phyloP scores from a whole-genome alignment of 2,888 invertebrate species.

The Scelioninae gen. 2 region DNA sequence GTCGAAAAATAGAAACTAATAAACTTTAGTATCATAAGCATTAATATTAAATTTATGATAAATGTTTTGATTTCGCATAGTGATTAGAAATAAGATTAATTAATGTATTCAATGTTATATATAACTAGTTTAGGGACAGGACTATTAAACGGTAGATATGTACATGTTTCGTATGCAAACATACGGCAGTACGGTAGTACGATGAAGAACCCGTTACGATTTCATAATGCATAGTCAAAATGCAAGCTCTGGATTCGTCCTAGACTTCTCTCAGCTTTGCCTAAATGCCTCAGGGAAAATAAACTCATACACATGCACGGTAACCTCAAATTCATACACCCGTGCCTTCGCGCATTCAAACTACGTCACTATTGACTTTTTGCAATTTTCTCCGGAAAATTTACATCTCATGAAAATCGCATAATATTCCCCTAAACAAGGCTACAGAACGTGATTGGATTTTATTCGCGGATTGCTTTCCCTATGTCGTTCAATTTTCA shows the following conservation, averaged over 20 bases:
- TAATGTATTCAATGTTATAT: background rate
- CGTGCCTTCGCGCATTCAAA: constrained; percentile 44
- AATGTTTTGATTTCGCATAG: too few relatives aligned
- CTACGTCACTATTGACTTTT: constrained; percentile 45
- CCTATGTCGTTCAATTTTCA: background rate
- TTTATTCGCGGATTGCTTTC: constrained; percentile 20
- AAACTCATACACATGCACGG: constrained; percentile 18
- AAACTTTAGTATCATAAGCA: too few relatives aligned
- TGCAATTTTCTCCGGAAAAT: constrained; percentile 36
- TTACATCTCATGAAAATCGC: constrained; percentile 36
- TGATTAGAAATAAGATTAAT: background rate
- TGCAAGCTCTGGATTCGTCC: constrained; percentile 19
- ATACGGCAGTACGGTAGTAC: too few relatives aligned
- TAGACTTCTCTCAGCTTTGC: constrained; percentile 32
- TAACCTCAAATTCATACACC: constrained; percentile 43
- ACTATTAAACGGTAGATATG: constrained; percentile 3
- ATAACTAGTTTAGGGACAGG: background rate
- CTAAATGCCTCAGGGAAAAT: constrained; percentile 48
- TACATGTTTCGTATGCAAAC: constrained; percentile 21
- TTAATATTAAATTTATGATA: too few relatives aligned
- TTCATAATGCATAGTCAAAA: constrained; percentile 48
- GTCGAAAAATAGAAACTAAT: too few relatives aligned
- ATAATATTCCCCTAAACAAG: constrained; percentile 35
- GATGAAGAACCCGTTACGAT: constrained; percentile 36
- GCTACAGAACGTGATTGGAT: constrained; percentile 22